These are phyloP conservation scores for Panulirus ornatus DNA, from an alignment of 1,140 invertebrate species.

Conservation along the genomic window DNA sequence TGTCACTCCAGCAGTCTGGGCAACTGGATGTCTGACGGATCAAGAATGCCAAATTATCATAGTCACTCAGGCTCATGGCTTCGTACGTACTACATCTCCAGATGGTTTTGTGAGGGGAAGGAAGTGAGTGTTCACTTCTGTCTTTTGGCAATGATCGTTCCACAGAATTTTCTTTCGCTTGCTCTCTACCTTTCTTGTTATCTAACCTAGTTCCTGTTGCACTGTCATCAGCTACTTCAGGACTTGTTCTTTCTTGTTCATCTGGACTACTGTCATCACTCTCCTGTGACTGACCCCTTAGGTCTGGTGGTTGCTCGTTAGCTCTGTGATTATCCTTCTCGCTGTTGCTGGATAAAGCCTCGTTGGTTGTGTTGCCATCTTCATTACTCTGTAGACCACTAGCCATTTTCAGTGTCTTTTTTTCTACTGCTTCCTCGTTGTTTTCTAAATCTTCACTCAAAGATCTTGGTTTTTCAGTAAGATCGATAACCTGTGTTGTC, in stretches of 20 bases:
- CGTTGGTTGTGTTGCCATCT: neutral
- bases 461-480: neutral
- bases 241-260: no score
- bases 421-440: neutral
- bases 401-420: no score
- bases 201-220: neutral
- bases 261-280: neutral
- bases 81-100: slow-evolving; percentile 59
- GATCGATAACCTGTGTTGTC: no score
- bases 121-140: neutral
- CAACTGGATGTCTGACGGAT: neutral
- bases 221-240: neutral
- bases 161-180: neutral
- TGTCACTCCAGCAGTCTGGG: slow-evolving; percentile 2
- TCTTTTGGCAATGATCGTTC: neutral
- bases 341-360: no score
- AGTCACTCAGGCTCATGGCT: slow-evolving; percentile 45
- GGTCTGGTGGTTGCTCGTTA: neutral
- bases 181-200: neutral
- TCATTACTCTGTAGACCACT: neutral
- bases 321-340: neutral
- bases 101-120: neutral
- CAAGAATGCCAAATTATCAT: slow-evolving; percentile 42
- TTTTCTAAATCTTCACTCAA: neutral
- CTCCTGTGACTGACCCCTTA: neutral